phyloP scores from a whole-genome alignment of 1,140 invertebrate genomes.

The Eumaeus atala region DNA sequence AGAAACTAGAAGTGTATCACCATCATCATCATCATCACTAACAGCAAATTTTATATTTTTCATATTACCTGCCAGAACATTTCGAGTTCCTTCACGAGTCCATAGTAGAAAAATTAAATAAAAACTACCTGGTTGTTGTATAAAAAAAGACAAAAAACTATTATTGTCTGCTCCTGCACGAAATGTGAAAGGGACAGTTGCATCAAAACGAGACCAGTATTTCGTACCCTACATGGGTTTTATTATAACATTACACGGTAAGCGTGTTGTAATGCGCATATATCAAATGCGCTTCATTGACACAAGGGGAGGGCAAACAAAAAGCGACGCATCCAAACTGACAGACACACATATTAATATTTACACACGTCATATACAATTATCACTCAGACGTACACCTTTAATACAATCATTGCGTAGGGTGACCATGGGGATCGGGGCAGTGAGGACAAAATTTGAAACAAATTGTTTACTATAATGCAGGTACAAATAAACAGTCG shows the following conservation, averaged over 20 bases:
- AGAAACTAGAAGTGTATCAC: too few relatives aligned
- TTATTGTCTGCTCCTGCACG: too few relatives aligned
- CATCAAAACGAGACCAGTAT: slow-evolving; percentile 1
- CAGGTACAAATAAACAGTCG: too few relatives aligned
- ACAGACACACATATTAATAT: slow-evolving; percentile 48
- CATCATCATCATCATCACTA: too few relatives aligned
- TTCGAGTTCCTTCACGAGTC: too few relatives aligned
- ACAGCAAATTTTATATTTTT: too few relatives aligned
- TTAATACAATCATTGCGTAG: slow-evolving; percentile 38
- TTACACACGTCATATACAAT: slow-evolving; percentile 47
- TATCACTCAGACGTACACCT: slow-evolving; percentile 35
- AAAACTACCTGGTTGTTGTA: too few relatives aligned
- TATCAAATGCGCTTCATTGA: slow-evolving; percentile 9
- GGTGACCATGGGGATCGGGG: slow-evolving; percentile 12
- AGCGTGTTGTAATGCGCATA: slow-evolving; percentile 1
- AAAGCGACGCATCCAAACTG: slow-evolving; percentile 35
- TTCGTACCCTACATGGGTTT: slow-evolving; percentile 10
- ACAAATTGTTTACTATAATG: too few relatives aligned
- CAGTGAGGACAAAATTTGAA: neutral
- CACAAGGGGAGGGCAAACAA: slow-evolving; percentile 14
- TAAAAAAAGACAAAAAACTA: too few relatives aligned
- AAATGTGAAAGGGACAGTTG: neutral
- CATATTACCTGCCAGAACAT: too few relatives aligned
- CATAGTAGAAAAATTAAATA: too few relatives aligned
- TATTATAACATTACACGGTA: slow-evolving; percentile 7